Percentiles rank a stretch among this genome's conserved stretches.
These are phyloP conservation scores for Clavelina lepadiformis DNA, from an alignment of 23 tunicate genomes.

Conservation along the genomic window DNA sequence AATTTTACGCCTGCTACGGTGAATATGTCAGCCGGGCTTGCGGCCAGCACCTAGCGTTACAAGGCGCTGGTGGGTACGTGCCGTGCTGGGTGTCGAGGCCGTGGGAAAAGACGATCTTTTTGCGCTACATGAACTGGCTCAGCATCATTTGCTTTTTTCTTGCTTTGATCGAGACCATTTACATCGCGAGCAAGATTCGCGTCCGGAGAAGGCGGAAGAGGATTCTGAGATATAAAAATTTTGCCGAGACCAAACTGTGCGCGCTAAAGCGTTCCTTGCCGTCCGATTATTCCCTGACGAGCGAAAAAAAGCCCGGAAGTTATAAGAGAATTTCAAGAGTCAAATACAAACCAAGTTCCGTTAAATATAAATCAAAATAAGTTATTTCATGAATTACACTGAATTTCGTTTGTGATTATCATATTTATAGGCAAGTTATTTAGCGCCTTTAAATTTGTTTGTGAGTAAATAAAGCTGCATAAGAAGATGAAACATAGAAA, in stretches of 20 bases:
- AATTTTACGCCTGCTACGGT: slow-evolving; percentile 15
- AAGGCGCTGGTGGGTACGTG: slow-evolving; percentile 13
- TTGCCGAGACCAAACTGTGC: background rate
- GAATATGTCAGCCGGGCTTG: slow-evolving; percentile 8
- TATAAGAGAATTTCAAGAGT: background rate
- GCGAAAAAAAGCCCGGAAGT: background rate
- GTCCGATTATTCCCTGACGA: background rate
- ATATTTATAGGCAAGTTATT: too few relatives aligned
- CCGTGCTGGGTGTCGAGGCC: slow-evolving; percentile 69
- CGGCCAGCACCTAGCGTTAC: slow-evolving; percentile 19
- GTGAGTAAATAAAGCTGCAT: background rate
- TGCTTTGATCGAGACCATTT: slow-evolving; percentile 9
- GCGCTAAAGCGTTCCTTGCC: background rate
- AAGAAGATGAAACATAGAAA: slow-evolving; percentile 1
- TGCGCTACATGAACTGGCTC: slow-evolving; percentile 49
- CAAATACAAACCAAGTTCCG: too few relatives aligned
- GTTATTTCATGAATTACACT: too few relatives aligned
- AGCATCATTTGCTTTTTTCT: slow-evolving; percentile 24
- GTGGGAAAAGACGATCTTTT: slow-evolving; percentile 53
- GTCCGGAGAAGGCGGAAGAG: too few relatives aligned
- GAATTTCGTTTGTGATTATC: too few relatives aligned
- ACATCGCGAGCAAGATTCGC: too few relatives aligned
- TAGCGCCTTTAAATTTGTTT: slow-evolving; percentile 12
- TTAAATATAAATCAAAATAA: too few relatives aligned
- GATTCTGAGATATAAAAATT: too few relatives aligned